Percentiles rank a stretch among this genome's conserved stretches.
These are phyloP conservation scores for Oenanthe oenanthe DNA, from an alignment of 2,113 vertebrate genomes.

Conservation along the genomic window DNA sequence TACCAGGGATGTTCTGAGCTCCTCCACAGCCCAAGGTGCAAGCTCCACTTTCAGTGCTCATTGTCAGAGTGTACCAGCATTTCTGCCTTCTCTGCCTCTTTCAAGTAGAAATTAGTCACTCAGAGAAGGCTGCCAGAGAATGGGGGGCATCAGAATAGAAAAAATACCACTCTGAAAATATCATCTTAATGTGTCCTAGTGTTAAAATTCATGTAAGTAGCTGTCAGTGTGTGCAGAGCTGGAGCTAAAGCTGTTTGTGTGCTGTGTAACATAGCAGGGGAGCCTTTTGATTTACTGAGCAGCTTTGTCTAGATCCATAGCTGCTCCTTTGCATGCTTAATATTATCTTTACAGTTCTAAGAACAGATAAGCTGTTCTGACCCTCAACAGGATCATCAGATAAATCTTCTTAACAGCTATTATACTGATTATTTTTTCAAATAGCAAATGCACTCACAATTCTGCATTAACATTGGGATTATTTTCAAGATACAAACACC, in stretches of 20 bases:
- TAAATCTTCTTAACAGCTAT: constrained; percentile 68
- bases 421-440: constrained; percentile 45
- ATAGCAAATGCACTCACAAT: constrained; percentile 21
- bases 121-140: not conserved
- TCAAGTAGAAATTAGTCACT: not conserved
- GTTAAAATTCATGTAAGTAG: constrained; percentile 39
- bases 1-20: not conserved
- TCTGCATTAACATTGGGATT: constrained; percentile 42
- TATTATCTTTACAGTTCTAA: constrained; percentile 62
- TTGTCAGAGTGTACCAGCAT: not conserved
- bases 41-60: not conserved
- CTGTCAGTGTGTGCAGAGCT: not conserved
- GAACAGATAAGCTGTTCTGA: constrained; percentile 66
- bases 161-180: not conserved
- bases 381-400: constrained; percentile 63
- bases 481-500: constrained; percentile 33
- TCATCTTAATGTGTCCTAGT: not conserved
- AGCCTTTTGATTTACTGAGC: constrained; percentile 45
- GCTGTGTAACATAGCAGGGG: not conserved
- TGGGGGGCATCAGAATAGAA: not conserved
- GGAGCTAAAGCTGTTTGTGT: constrained; percentile 21
- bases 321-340: constrained; percentile 48
- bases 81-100: constrained; percentile 10
- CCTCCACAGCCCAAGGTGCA: not conserved
- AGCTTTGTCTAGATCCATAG: constrained; percentile 35